phyloP scores from a whole-genome alignment of 2,888 invertebrate species.

The Laspeyria flexula region DNA sequence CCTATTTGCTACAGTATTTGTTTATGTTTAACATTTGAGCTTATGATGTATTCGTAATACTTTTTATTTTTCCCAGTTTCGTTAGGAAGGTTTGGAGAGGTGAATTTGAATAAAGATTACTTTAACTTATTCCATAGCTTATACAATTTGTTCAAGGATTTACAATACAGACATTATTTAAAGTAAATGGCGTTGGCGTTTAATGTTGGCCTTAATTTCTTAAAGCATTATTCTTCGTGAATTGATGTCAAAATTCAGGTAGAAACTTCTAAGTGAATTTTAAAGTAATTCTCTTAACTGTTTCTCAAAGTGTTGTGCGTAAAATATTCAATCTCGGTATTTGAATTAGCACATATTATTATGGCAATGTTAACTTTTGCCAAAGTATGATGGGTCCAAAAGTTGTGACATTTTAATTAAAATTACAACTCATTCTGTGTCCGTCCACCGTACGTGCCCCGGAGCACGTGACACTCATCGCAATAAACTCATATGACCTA shows the following conservation, averaged over 20 bases:
- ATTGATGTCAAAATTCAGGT: conserved; percentile 9
- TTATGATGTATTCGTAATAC: too few species aligned
- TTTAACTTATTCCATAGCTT: too few species aligned
- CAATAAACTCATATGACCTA: conserved; percentile 58
- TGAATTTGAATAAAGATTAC: too few species aligned
- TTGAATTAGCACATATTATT: conserved; percentile 28
- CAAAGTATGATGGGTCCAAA: conserved; percentile 62
- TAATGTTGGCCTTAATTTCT: conserved; percentile 28
- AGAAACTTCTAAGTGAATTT: conserved; percentile 27
- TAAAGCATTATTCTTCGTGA: conserved; percentile 20
- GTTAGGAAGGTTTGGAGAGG: too few species aligned
- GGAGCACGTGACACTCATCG: conserved; percentile 70
- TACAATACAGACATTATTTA: neutral
- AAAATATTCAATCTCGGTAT: conserved; percentile 27
- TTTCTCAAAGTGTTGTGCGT: too few species aligned
- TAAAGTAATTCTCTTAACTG: conserved; percentile 17
- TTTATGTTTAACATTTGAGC: too few species aligned
- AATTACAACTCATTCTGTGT: conserved; percentile 73
- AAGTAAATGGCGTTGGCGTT: neutral
- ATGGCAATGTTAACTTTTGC: conserved; percentile 38
- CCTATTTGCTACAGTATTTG: too few species aligned
- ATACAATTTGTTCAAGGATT: neutral
- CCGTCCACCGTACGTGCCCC: conserved; percentile 64
- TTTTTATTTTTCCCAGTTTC: too few species aligned
- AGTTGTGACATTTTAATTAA: conserved; percentile 81